Percentiles rank a stretch among this genome's conserved stretches.
phyloP scores from a whole-genome alignment of 2,888 invertebrate genomes.

The Cephonodes hylas region DNA sequence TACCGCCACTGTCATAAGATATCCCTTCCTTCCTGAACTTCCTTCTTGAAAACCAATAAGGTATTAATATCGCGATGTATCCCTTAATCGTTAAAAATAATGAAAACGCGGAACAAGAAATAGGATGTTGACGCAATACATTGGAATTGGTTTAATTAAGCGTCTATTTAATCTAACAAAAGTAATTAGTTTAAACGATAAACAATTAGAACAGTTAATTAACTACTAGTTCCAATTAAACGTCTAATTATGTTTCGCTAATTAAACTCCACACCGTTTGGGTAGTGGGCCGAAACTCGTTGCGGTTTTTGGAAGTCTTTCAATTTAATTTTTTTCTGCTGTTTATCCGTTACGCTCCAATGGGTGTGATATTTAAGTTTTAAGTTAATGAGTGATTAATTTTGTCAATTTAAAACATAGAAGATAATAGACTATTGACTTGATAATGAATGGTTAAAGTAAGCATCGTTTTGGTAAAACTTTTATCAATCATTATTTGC shows the following conservation, averaged over 20 bases:
- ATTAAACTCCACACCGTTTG: conserved; percentile 43
- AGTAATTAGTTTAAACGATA: conserved; percentile 42
- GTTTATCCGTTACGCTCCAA: background rate
- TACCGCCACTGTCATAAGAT: background rate
- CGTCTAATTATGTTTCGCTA: conserved; percentile 58
- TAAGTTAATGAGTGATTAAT: background rate
- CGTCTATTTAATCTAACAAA: conserved; percentile 10
- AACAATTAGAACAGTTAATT: conserved; percentile 51
- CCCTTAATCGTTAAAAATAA: too few species aligned
- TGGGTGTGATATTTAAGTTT: background rate
- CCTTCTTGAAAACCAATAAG: too few species aligned
- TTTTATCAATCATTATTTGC: too few species aligned
- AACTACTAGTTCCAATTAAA: conserved; percentile 56
- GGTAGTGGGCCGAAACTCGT: background rate
- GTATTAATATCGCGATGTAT: too few species aligned
- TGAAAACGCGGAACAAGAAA: background rate
- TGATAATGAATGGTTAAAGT: too few species aligned
- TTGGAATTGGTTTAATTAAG: conserved; percentile 4
- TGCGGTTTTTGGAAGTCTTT: background rate
- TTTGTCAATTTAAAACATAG: background rate
- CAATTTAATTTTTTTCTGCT: background rate
- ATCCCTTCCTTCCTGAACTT: background rate
- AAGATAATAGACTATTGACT: too few species aligned
- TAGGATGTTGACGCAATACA: conserved; percentile 4
- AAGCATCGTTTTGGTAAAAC: too few species aligned